Percentiles rank a stretch among this genome's conserved stretches.
Conservation (phyloP, 2,113 vertebrate genomes). For the Procavia capensis region DNA sequence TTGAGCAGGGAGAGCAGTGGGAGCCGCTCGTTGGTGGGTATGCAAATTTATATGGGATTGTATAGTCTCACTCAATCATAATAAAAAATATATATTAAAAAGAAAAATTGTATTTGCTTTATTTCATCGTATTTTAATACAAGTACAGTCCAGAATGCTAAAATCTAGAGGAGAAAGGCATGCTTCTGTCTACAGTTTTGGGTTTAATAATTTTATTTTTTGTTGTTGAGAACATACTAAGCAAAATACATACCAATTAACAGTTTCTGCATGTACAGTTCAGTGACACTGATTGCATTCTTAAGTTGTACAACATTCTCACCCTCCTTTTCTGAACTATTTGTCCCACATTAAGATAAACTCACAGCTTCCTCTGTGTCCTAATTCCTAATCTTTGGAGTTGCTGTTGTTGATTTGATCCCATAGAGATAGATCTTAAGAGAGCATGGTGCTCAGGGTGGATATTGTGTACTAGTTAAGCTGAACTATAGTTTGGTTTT, state of each 20-base stretch:
- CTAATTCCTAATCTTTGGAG: neutral
- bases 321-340: neutral
- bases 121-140: constrained; percentile 90
- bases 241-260: neutral
- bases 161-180: constrained; percentile 80
- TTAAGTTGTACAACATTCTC: neutral
- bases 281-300: neutral
- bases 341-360: neutral
- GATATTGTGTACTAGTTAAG: neutral
- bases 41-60: too few relatives aligned
- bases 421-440: neutral
- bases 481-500: neutral
- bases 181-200: constrained; percentile 68
- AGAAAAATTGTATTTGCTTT: constrained; percentile 92
- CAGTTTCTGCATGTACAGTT: neutral
- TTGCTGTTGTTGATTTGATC: neutral
- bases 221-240: neutral
- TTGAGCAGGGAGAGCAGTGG: too few relatives aligned
- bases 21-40: too few relatives aligned
- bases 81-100: too few relatives aligned
- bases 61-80: too few relatives aligned
- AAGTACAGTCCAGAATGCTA: constrained; percentile 86
- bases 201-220: neutral
- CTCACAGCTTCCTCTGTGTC: neutral
- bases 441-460: neutral